phyloP scores from a whole-genome alignment of 2,888 invertebrate species.

The Trichopria drosophilae region DNA sequence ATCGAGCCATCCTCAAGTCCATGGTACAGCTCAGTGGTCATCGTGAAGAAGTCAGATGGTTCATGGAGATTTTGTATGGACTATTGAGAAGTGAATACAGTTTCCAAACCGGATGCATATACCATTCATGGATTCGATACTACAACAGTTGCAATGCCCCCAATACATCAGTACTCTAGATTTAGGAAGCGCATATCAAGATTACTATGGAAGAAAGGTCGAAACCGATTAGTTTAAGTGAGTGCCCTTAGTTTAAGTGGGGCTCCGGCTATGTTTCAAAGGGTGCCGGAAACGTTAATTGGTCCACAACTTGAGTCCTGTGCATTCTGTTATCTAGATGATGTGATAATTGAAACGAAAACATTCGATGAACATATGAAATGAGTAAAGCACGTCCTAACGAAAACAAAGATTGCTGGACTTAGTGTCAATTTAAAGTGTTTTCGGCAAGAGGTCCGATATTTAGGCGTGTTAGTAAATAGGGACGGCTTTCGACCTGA shows the following conservation, averaged over 20 bases:
- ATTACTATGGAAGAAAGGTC: too few species aligned
- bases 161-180: not conserved
- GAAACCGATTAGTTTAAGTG: too few species aligned
- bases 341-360: conserved; percentile 15
- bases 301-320: not conserved
- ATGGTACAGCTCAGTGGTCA: too few species aligned
- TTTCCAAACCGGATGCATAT: too few species aligned
- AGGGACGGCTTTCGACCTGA: conserved; percentile 30
- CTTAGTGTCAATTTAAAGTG: conserved; percentile 24
- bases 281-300: conserved; percentile 4
- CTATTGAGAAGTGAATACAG: not conserved
- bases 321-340: conserved; percentile 10
- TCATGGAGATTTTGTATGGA: conserved; percentile 1
- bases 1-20: too few species aligned
- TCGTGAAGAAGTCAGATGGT: too few species aligned
- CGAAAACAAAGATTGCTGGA: not conserved
- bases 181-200: too few species aligned
- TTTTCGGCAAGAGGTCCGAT: conserved; percentile 21
- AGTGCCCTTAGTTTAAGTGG: too few species aligned
- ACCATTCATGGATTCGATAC: too few species aligned
- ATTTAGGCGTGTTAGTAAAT: conserved; percentile 30
- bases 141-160: not conserved
- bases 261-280: conserved; percentile 5
- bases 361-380: conserved; percentile 8
- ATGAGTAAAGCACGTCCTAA: conserved; percentile 1